Evolutionary conservation across 2,888 invertebrate genomes (phyloP).

Genomic region (Nephrotoma guestfalica): DNA sequence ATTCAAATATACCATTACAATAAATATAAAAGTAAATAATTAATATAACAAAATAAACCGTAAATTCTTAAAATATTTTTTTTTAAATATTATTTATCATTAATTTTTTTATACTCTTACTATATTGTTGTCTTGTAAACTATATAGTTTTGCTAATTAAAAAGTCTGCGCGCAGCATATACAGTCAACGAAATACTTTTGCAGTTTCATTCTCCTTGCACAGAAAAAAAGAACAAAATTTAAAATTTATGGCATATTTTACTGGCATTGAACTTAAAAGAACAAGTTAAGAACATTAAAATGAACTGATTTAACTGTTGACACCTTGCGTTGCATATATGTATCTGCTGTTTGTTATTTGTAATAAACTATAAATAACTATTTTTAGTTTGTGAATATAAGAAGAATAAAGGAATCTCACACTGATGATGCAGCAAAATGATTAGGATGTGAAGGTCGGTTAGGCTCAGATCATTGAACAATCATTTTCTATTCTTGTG

Average conservation of each 20-base stretch:
- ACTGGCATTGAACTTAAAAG: not conserved
- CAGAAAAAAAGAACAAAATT: not conserved
- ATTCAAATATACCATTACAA: not conserved
- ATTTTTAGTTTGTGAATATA: not conserved
- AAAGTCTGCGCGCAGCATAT: not conserved
- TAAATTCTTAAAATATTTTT: not conserved
- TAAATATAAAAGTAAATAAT: not conserved
- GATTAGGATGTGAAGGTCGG: not conserved
- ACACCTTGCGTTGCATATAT: not conserved
- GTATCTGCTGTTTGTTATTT: not conserved
- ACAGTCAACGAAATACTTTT: not conserved
- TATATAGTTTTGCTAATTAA: not conserved
- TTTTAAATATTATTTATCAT: not conserved
- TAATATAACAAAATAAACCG: not conserved
- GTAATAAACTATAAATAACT: not conserved
- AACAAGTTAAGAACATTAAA: not conserved
- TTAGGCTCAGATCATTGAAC: not conserved
- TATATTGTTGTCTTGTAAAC: not conserved
- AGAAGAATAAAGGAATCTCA: not conserved
- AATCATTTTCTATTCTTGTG: not conserved
- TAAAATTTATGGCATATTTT: not conserved
- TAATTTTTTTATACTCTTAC: not conserved
- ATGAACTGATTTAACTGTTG: not conserved
- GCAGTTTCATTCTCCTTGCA: not conserved
- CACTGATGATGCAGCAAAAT: not conserved